Evolutionary conservation across 2,797 vertebrate species (phyloP).

Genomic region (Leptatherina wallacei): DNA sequence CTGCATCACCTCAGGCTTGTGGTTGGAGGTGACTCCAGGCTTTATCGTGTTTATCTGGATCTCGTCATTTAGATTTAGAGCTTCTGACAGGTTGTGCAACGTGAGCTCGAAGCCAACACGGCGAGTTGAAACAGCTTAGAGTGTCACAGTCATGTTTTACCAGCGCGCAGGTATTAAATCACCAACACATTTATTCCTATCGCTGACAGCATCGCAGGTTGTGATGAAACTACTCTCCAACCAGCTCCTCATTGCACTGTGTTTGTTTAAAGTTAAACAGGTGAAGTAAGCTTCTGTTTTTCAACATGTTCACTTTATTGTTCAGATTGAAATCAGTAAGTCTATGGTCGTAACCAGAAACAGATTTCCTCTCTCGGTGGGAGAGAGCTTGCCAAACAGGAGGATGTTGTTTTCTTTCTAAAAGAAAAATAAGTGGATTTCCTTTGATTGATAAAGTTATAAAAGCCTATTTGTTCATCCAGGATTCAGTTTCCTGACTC

Average conservation of each 20-base stretch:
- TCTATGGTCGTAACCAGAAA: background rate
- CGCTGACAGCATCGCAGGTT: conserved; percentile 15
- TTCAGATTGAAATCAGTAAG: background rate
- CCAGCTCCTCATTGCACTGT: background rate
- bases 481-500: too few relatives aligned
- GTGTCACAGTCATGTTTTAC: conserved; percentile 18
- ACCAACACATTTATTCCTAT: background rate
- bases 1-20: conserved; percentile 20
- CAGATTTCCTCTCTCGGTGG: too few relatives aligned
- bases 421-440: too few relatives aligned
- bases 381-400: too few relatives aligned
- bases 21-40: background rate
- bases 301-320: background rate
- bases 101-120: conserved; percentile 3
- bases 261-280: conserved; percentile 2
- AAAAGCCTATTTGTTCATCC: too few relatives aligned
- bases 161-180: conserved; percentile 25
- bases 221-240: conserved; percentile 17
- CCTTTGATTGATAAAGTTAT: too few relatives aligned
- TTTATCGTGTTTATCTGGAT: conserved; percentile 11
- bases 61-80: conserved; percentile 9
- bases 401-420: too few relatives aligned
- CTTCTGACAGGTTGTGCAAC: conserved; percentile 34
- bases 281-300: background rate
- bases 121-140: conserved; percentile 30